Evolutionary conservation across 2,888 invertebrate species (phyloP), one percentile per base, ranked within the genome.

Genomic region (Cephus nigrinus): DNA sequence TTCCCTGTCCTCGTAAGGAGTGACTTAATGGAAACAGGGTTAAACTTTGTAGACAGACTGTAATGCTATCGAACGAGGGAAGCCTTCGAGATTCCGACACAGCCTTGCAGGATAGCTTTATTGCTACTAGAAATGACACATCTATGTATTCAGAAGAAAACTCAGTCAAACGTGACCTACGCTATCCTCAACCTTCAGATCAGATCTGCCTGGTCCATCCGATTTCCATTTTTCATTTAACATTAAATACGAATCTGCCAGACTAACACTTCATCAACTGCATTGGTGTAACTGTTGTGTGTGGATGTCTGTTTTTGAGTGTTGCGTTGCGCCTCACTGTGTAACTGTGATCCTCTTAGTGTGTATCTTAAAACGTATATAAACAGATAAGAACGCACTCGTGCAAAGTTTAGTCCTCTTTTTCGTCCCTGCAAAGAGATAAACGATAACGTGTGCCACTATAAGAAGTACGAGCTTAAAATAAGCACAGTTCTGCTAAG

Each of bases 331-430:
- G 77, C 77, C 75, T 80, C 73, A 81, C 77, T 71, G 75, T 80
- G 80, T 84, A 30, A 81, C 78, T 80, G 81, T 85, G 82, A 84
- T 74, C 69, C 72, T 80, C 83, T 84, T 84, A 82, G 80, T 82
- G 40, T 55, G 78, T 86, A 88, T 83, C 86, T 85, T 87, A 86
- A 86, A 86, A 87, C 82, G 83, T 86, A 88, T 88, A 88, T 86
- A 88, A 88, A 88, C 86, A 87, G 87, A 86, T 86, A 85, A 87
- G 85, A 83, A 80, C 85, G 82, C 84, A 81, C 83, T 84, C 79
- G 83, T 85, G 84, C 86, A 87, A 89, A 82, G 84, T 84, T 89
- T 88, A 90, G 81, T 90, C 89, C 85, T 90, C 89, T 83, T 91
- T 90, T 76, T 90, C 90, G 82, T 87, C 88, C 82, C 91, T 90